These are phyloP conservation scores for Meandrusa payeni DNA, from an alignment of 2,888 invertebrate species.

Conservation along the genomic window DNA sequence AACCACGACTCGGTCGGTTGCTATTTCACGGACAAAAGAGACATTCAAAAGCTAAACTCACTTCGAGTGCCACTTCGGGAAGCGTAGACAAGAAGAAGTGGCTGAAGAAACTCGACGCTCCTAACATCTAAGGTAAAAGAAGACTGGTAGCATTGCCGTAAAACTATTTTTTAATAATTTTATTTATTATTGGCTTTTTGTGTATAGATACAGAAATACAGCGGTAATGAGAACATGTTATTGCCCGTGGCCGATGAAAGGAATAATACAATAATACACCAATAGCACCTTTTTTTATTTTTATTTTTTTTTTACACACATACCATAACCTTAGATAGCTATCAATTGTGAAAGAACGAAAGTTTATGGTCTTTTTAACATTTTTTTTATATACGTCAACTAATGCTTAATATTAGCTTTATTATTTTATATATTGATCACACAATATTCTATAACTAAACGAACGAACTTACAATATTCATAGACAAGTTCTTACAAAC, in stretches of 20 bases:
- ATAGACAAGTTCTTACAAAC: constrained; percentile 38
- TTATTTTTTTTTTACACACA: constrained; percentile 64
- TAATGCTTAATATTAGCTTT: constrained; percentile 50
- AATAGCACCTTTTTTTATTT: constrained; percentile 74
- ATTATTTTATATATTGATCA: constrained; percentile 53
- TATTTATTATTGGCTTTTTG: constrained; percentile 64
- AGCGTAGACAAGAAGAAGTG: too few species aligned
- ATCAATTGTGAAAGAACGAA: constrained; percentile 65
- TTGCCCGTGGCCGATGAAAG: constrained; percentile 62
- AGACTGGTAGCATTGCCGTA: too few species aligned
- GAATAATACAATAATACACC: constrained; percentile 60
- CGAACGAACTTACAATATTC: constrained; percentile 45
- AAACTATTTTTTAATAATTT: too few species aligned
- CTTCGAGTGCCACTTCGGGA: too few species aligned
- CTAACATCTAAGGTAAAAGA: too few species aligned
- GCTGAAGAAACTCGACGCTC: too few species aligned
- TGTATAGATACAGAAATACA: constrained; percentile 68
- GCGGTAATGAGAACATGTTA: constrained; percentile 63
- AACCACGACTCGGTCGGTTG: too few species aligned
- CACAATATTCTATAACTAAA: constrained; percentile 52
- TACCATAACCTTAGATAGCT: constrained; percentile 69
- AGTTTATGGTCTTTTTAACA: constrained; percentile 62
- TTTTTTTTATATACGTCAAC: constrained; percentile 44
- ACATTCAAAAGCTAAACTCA: too few species aligned
- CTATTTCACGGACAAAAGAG: too few species aligned